Evolutionary conservation across 2,797 vertebrate species (phyloP), one percentile per base, ranked within the genome.

Genomic region (Argyrosomus regius): DNA sequence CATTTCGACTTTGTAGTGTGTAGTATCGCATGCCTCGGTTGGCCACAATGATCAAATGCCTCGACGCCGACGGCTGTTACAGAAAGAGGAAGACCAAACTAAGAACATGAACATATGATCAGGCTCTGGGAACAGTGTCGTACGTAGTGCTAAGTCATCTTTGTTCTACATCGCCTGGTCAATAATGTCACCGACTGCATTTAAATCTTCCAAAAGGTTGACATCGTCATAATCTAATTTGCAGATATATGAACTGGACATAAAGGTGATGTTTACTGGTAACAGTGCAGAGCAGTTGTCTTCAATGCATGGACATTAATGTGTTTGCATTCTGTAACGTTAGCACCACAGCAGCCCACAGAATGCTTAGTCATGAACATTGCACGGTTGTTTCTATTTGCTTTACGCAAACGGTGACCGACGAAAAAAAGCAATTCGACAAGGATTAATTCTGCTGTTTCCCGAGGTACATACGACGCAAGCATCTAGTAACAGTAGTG

Each of bases 341-440:
- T 85, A 91, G 91, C 90, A 90, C 90, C 90, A 78, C 78, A 87
- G 90, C 89, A 87, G 80, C 86, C 83, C 63, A 63, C 82, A 77
- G 79, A 82, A 24, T 0, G 48, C 69, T 12, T 62, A 9, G 24
- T 69, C 64, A 28, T 60, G 73, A 84, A 75, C 83, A 60, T 83
- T 77, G 63, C 77, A 68, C 66, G 18, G 52, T 73, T 69, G 67
- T 49, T 84, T 80, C 24, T 17, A 67, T 86, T 81, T 84, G 85
- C 87, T 82, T 81, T 82, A 78, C 50, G 82, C 70, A 77, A 83
- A 82, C n/a, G 20, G 31, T 24, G 57, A 71, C 70, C 3, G 50
- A 74, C 6, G 57, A 9, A 39, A 50, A 73, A 73, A 69, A 82
- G 59, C 71, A 56, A 74, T 59, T 78, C 8, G 14, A 73, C 41